Evolutionary conservation across 1,140 invertebrate genomes (phyloP), one percentile per base, ranked within the genome.

Genomic region (Drusus annulatus): DNA sequence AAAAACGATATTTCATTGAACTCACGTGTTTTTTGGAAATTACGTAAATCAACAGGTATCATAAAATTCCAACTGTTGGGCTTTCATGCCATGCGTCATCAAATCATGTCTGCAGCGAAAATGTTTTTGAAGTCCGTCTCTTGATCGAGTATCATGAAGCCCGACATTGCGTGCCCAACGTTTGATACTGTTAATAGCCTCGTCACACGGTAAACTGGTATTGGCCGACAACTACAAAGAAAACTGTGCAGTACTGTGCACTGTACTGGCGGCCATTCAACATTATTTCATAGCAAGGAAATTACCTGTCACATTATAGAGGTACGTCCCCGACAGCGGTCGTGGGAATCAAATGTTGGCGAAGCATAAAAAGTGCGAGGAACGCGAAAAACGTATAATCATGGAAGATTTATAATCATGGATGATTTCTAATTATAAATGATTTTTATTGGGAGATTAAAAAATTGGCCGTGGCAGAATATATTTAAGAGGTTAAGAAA

Each of bases 261-360:
- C n/a, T 63, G 17, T 45, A 45, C 25, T 25, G 15, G 19, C 23
- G 76, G 63, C 62, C 80, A 75, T 79, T 76, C 62, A 45, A 16
- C 60, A 71, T 78, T 45, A 45, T 45, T 78, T 79, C 77, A 65
- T 63, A 73, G 36, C 50, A 69, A 81, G 80, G 80, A 81, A 81
- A 81, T 81, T 81, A 81, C 60, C 80, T 81, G 80, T 81, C 80
- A 81, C 74, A 81, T 81, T 81, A 81, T 69, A 25, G 63, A 63
- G 68, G 76, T 58, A 50, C 23, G 62, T 10, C 25, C 28, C 52
- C 3, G 23, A 31, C 60, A 21, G 31, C 60, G 79, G 58, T 28
- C 76, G 23, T 25, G 54, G n/a, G 56, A 65, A 78, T 23, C 54
- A 60, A 31, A 51, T 17, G 15, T 7, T 45, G 36, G 36, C 7